Evolutionary conservation across 2,113 vertebrate genomes (phyloP), one percentile per base, ranked within the genome.

Genomic region (Zonotrichia leucophrys): DNA sequence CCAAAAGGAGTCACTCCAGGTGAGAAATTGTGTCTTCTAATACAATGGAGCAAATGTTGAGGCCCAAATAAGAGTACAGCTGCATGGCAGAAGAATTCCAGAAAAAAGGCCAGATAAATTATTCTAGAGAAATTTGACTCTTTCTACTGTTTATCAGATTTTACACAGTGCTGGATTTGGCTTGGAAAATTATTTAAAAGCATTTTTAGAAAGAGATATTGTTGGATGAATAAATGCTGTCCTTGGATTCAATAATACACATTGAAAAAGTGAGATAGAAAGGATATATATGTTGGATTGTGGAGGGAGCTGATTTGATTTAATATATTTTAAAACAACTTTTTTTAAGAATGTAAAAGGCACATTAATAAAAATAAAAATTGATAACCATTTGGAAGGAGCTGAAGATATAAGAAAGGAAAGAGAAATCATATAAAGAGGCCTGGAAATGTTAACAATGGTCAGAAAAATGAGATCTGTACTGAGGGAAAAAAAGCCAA

Each of bases 401-500:
- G 62, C 9, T 39, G 47, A 35, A 15, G 14, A 2, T 19, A 27
- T 42, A 17, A 50, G 70, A 82, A 70, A 87, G 17, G 12, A n/a
- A 49, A 70, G 15, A 66, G 9, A 70, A 78, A 67, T 37, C 6
- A 5, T 44, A 64, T 18, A 24, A 78, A 80, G 7, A 7, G 4
- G 13, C 5, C 18, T 85, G 31, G 39, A 86, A 64, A 68, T 42
- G 23, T 68, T 39, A 83, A 69, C 69, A 85, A 42, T 33, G 4
- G 15, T 53, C 53, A 84, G 37, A 50, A 80, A 89, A 81, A 82
- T 16, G 2, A 73, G 12, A 53, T 39, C 17, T 10, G 14, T 23
- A n/a, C 5, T 20, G 18, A 5, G 5, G 0, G 1, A 6, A 27
- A 62, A 67, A 42, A 21, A 12, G 7, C 2, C 24, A 56, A 15